Conservation (phyloP, 1,140 invertebrate genomes). For the Tachypleus tridentatus region DNA sequence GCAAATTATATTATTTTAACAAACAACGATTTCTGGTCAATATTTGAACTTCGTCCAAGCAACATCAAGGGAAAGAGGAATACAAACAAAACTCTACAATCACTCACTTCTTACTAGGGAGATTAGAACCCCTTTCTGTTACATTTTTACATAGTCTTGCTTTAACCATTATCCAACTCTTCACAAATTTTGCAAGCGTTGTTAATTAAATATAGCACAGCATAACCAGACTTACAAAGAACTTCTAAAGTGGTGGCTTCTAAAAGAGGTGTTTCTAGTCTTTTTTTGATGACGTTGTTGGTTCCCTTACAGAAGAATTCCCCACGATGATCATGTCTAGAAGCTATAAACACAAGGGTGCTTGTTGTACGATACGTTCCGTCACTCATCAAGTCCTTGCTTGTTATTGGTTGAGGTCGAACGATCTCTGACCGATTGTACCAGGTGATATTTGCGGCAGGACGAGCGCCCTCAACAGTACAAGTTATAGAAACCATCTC, state of each 20-base stretch:
- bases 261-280: conserved; percentile 24
- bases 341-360: conserved; percentile 26
- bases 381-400: conserved; percentile 24
- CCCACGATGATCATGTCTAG: conserved; percentile 23
- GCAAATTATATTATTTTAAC: too few species aligned
- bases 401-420: conserved; percentile 18
- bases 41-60: too few species aligned
- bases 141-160: too few species aligned
- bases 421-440: conserved; percentile 26
- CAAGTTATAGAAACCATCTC: conserved; percentile 27
- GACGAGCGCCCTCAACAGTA: conserved; percentile 25
- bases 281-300: conserved; percentile 24
- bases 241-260: conserved; percentile 24
- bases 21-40: too few species aligned
- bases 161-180: too few species aligned
- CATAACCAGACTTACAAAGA: conserved; percentile 23
- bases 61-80: too few species aligned
- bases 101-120: too few species aligned
- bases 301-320: conserved; percentile 27
- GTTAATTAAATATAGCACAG: too few species aligned
- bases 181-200: too few species aligned
- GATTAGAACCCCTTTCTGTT: too few species aligned
- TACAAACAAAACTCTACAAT: too few species aligned
- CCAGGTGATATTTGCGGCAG: conserved; percentile 28
- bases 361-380: conserved; percentile 24